These are phyloP conservation scores for Turdus rufiventris DNA, from an alignment of 2,113 vertebrate species.

Conservation along the genomic window DNA sequence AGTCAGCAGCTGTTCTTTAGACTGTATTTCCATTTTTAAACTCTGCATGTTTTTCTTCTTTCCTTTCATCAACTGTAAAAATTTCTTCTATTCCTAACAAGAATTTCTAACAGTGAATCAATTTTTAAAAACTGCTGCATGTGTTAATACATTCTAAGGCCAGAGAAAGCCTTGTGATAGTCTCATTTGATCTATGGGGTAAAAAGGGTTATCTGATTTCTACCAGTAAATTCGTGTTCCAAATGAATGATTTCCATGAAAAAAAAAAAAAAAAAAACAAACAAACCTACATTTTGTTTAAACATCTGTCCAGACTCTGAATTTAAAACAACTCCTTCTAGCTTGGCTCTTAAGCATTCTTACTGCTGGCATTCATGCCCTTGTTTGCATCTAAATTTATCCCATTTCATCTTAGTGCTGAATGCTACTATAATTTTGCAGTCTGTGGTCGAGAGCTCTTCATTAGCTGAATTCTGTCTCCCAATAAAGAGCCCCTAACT, in stretches of 20 bases:
- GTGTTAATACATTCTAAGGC: background rate
- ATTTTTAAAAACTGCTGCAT: background rate
- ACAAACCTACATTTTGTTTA: background rate
- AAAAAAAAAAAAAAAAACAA: background rate
- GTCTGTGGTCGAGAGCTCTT: background rate
- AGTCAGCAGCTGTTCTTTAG: background rate
- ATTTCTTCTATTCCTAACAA: background rate
- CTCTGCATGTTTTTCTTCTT: background rate
- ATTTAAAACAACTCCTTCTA: background rate
- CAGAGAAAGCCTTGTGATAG: background rate
- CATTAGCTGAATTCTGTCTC: background rate
- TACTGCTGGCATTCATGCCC: background rate
- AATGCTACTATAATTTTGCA: background rate
- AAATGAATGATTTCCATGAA: background rate
- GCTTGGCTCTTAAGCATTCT: background rate
- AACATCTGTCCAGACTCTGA: background rate
- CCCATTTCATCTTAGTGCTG: background rate
- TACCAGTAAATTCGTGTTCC: background rate
- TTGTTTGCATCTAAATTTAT: background rate
- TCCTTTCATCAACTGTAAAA: background rate
- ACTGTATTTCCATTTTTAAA: background rate
- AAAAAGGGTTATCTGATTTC: background rate
- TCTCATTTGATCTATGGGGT: background rate
- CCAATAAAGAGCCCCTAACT: background rate
- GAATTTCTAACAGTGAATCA: background rate